A percentile compares a stretch with the other conserved stretches of the same genome.
These are phyloP conservation scores for Hypsibius dujardini DNA, from an alignment of 1,140 invertebrate genomes.

Conservation along the genomic window DNA sequence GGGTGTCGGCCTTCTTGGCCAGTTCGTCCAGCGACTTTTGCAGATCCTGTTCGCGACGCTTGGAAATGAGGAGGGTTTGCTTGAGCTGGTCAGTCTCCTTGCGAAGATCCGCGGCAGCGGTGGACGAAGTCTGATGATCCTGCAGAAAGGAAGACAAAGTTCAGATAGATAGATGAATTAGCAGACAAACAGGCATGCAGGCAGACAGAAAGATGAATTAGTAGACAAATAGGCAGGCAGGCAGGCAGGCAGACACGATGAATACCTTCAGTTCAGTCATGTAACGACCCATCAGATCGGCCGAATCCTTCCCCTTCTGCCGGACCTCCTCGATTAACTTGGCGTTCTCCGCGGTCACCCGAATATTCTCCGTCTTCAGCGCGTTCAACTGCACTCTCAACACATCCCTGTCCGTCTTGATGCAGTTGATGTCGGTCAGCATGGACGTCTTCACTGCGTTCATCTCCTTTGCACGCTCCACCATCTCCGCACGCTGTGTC, in stretches of 20 bases:
- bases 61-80: neutral
- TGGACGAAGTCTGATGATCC: neutral
- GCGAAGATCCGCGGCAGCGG: neutral
- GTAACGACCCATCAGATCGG: neutral
- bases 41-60: slow-evolving; percentile 12
- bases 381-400: neutral
- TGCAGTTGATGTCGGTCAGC: neutral
- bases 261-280: slow-evolving; percentile 7
- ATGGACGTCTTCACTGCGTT: neutral
- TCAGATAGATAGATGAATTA: too few species aligned
- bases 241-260: too few species aligned
- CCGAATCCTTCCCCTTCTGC: neutral
- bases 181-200: too few species aligned
- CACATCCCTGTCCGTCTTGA: neutral
- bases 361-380: neutral
- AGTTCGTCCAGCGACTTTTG: neutral
- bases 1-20: neutral
- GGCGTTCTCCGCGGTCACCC: neutral
- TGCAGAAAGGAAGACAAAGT: neutral
- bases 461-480: neutral
- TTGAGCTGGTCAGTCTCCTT: slow-evolving; percentile 1
- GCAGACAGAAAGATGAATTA: too few species aligned
- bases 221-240: too few species aligned
- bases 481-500: neutral
- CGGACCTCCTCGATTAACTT: neutral